phyloP scores from a whole-genome alignment of 2,888 invertebrate species.

The Watsonalla cultraria region DNA sequence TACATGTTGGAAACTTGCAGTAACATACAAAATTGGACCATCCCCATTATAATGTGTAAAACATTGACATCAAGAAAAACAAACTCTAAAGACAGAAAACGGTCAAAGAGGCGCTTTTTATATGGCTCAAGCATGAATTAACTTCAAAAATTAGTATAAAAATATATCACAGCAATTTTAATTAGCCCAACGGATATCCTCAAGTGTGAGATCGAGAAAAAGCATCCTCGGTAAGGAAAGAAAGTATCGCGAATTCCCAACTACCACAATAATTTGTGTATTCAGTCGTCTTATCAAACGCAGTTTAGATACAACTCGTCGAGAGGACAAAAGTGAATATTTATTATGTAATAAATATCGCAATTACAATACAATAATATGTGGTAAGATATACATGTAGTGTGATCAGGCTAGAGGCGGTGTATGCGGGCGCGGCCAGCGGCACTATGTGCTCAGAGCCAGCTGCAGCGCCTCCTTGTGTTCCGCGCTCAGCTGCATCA shows the following conservation, averaged over 20 bases:
- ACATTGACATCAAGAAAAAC: slow-evolving; percentile 39
- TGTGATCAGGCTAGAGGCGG: slow-evolving; percentile 25
- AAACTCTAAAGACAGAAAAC: slow-evolving; percentile 45
- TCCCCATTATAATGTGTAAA: slow-evolving; percentile 43
- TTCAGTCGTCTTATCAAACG: slow-evolving; percentile 31
- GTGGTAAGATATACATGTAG: slow-evolving; percentile 17
- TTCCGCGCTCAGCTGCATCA: slow-evolving; percentile 86
- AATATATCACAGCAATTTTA: slow-evolving; percentile 76
- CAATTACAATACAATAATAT: slow-evolving; percentile 4
- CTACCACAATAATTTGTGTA: slow-evolving; percentile 36
- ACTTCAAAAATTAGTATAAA: slow-evolving; percentile 63
- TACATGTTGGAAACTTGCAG: not conserved
- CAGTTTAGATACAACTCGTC: slow-evolving; percentile 23
- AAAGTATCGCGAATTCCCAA: slow-evolving; percentile 29
- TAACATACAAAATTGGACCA: slow-evolving; percentile 47
- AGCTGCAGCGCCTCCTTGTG: slow-evolving; percentile 91
- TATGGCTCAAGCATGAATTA: slow-evolving; percentile 46
- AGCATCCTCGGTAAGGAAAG: slow-evolving; percentile 19
- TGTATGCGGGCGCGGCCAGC: slow-evolving; percentile 15
- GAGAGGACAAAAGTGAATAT: slow-evolving; percentile 13
- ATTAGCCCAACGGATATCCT: slow-evolving; percentile 57
- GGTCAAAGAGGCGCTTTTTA: slow-evolving; percentile 43
- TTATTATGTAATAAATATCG: slow-evolving; percentile 4
- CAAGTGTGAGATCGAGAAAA: slow-evolving; percentile 23
- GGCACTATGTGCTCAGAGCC: slow-evolving; percentile 77